These are phyloP conservation scores for Scaeva pyrastri DNA, from an alignment of 2,888 invertebrate genomes.

Conservation along the genomic window DNA sequence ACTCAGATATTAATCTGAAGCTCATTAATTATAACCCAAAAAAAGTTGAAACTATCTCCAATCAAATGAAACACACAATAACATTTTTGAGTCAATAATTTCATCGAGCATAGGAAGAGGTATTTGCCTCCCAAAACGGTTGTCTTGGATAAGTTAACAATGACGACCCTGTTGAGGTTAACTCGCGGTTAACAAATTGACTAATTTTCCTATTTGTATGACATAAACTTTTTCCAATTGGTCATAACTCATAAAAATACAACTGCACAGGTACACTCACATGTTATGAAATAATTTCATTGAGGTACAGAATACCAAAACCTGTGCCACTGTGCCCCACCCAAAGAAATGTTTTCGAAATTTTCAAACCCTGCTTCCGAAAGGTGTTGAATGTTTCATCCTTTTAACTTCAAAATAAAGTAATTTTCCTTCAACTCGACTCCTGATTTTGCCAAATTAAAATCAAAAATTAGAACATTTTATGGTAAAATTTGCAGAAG, in stretches of 20 bases:
- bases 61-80: background rate
- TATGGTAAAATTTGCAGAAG: constrained; percentile 2
- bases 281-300: constrained; percentile 1
- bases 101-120: no score
- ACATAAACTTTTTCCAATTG: background rate
- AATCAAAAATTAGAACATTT: background rate
- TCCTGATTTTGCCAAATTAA: background rate
- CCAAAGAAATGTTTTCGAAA: background rate
- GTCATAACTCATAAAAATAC: background rate
- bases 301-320: background rate
- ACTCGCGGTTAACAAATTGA: background rate
- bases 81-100: no score
- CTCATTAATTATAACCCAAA: background rate
- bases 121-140: no score
- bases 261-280: background rate
- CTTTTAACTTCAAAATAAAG: background rate
- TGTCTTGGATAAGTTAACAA: no score
- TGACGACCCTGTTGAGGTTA: no score
- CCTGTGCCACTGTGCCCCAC: background rate
- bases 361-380: background rate
- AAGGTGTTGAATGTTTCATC: background rate
- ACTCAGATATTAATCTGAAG: background rate
- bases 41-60: background rate
- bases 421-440: background rate
- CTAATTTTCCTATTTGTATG: background rate